Percentiles rank a stretch among this genome's conserved stretches.
Conservation (phyloP, 1,140 invertebrate species). For the Teleopsis dalmanni region DNA sequence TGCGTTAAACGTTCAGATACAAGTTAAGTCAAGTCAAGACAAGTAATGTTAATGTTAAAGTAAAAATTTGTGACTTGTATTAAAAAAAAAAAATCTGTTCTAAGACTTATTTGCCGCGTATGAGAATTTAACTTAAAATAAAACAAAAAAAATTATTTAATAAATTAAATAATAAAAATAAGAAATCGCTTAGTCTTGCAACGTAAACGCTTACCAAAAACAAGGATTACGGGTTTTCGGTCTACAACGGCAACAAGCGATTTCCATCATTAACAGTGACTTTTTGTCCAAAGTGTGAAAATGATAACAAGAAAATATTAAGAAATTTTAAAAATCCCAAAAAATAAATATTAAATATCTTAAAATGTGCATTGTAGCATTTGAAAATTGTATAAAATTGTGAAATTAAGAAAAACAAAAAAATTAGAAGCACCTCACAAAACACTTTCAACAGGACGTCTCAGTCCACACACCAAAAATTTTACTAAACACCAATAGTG, state of each 20-base stretch:
- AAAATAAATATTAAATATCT: conserved; percentile 5
- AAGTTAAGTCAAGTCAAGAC: neutral
- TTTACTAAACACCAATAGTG: no score
- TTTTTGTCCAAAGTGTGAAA: no score
- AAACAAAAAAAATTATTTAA: neutral
- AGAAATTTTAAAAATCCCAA: conserved; percentile 10
- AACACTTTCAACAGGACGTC: neutral
- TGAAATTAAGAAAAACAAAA: conserved; percentile 8
- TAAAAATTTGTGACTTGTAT: conserved; percentile 6
- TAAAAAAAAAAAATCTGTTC: neutral
- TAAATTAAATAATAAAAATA: conserved; percentile 7
- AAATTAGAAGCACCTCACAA: conserved; percentile 1
- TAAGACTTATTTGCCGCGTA: neutral
- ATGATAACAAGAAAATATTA: no score
- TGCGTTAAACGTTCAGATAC: conserved; percentile 14
- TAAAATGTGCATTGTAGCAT: no score
- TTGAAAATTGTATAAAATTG: no score
- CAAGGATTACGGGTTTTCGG: conserved; percentile 36
- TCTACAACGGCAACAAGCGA: no score
- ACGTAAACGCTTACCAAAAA: conserved; percentile 10
- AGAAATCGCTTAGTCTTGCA: conserved; percentile 13
- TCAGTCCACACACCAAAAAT: neutral
- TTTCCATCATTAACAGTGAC: no score
- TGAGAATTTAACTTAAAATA: no score
- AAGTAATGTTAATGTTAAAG: neutral